Evolutionary conservation across 1,140 invertebrate genomes (phyloP).

Genomic region (Euwallacea fornicatus): DNA sequence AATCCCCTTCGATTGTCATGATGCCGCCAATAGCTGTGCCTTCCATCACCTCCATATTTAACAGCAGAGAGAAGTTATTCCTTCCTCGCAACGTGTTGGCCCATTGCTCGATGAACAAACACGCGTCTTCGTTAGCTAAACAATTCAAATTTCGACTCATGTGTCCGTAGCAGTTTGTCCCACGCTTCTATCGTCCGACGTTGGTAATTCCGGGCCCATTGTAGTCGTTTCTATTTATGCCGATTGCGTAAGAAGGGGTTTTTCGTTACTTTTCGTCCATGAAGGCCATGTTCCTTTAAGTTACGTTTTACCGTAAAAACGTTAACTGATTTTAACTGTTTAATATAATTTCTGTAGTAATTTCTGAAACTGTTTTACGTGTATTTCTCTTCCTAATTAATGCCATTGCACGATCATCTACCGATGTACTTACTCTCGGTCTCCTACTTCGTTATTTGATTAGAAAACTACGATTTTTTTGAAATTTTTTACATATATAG

Average conservation of each 20-base stretch:
- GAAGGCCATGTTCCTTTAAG: too few species aligned
- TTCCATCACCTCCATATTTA: background rate
- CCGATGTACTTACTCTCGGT: too few species aligned
- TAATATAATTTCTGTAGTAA: too few species aligned
- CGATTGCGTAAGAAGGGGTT: background rate
- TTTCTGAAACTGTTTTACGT: too few species aligned
- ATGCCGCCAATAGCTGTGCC: background rate
- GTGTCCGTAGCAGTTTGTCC: background rate
- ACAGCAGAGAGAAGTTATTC: background rate
- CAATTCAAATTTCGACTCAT: constrained; percentile 4
- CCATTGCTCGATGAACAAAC: background rate
- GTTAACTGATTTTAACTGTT: too few species aligned
- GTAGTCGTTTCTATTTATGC: background rate
- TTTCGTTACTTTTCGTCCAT: background rate
- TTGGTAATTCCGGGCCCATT: background rate
- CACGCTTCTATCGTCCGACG: background rate
- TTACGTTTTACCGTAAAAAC: too few species aligned
- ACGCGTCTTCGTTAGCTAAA: background rate
- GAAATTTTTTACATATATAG: too few species aligned
- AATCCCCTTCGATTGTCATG: background rate
- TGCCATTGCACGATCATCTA: too few species aligned
- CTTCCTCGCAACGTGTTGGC: background rate
- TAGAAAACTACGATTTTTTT: too few species aligned
- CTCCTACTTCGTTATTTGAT: too few species aligned
- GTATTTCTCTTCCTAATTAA: too few species aligned